Evolutionary conservation across 2,113 vertebrate species (phyloP).

Genomic region (rabbit (Oryctolagus cuniculus)): DNA sequence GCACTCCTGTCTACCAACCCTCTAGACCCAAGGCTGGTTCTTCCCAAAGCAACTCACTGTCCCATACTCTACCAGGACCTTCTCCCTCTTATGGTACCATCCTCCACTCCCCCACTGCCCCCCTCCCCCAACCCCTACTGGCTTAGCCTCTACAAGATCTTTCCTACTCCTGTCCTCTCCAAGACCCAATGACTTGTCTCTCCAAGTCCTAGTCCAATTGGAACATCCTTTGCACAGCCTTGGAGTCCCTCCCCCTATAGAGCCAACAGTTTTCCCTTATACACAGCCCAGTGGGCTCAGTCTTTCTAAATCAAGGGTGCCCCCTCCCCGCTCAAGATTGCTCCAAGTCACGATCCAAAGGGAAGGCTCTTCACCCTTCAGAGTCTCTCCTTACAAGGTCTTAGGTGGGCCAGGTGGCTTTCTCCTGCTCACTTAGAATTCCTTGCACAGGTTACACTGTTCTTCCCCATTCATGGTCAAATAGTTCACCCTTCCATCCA

Average conservation of each 20-base stretch:
- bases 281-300: neutral
- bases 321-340: constrained; percentile 16
- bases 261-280: neutral
- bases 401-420: constrained; percentile 14
- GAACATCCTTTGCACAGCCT: neutral
- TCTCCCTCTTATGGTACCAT: constrained; percentile 11
- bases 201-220: neutral
- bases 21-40: neutral
- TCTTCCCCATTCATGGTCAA: constrained; percentile 12
- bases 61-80: neutral
- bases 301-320: constrained; percentile 22
- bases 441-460: neutral
- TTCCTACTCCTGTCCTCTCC: neutral
- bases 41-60: neutral
- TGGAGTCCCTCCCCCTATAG: neutral
- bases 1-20: neutral
- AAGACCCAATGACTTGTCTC: neutral
- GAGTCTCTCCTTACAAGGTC: neutral
- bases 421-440: constrained; percentile 35
- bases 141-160: neutral
- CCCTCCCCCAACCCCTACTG: neutral
- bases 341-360: constrained; percentile 23
- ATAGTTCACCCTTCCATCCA: neutral
- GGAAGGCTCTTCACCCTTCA: neutral
- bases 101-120: neutral